Percentiles rank a stretch among this genome's conserved stretches.
phyloP scores from a whole-genome alignment of 2,797 vertebrate genomes.

The Galaxias olidus region DNA sequence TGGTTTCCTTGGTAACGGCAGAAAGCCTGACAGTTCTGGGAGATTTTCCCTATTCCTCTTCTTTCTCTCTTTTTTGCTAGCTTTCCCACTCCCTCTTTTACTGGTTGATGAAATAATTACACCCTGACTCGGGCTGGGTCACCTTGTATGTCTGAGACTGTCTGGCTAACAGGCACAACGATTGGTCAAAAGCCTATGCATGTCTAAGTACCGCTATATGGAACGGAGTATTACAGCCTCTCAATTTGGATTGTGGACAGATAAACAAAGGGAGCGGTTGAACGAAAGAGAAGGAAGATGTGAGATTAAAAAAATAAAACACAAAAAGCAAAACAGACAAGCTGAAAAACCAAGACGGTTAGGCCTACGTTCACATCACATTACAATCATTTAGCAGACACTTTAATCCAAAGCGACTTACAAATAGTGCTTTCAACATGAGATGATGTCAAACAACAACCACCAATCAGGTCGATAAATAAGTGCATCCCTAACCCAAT shows the following conservation, averaged over 20 bases:
- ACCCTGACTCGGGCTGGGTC: slow-evolving; percentile 15
- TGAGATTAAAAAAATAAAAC: slow-evolving; percentile 12
- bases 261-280: not conserved
- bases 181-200: slow-evolving; percentile 27
- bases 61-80: slow-evolving; percentile 20
- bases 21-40: slow-evolving; percentile 8
- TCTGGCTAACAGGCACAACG: not conserved
- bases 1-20: slow-evolving; percentile 49
- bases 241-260: slow-evolving; percentile 3
- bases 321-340: not conserved
- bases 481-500: too few relatives aligned
- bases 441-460: too few relatives aligned
- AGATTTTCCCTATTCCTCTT: not conserved
- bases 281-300: not conserved
- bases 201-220: slow-evolving; percentile 25
- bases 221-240: slow-evolving; percentile 11
- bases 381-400: too few relatives aligned
- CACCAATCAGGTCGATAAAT: too few relatives aligned
- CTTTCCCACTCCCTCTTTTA: not conserved
- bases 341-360: too few relatives aligned
- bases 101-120: slow-evolving; percentile 43
- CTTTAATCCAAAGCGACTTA: too few relatives aligned
- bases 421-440: too few relatives aligned
- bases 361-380: too few relatives aligned
- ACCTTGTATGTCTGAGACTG: slow-evolving; percentile 43